A percentile compares a stretch with the other conserved stretches of the same genome.
These are phyloP conservation scores for Neoniphon sammara DNA, from an alignment of 2,797 vertebrate genomes.

Conservation along the genomic window DNA sequence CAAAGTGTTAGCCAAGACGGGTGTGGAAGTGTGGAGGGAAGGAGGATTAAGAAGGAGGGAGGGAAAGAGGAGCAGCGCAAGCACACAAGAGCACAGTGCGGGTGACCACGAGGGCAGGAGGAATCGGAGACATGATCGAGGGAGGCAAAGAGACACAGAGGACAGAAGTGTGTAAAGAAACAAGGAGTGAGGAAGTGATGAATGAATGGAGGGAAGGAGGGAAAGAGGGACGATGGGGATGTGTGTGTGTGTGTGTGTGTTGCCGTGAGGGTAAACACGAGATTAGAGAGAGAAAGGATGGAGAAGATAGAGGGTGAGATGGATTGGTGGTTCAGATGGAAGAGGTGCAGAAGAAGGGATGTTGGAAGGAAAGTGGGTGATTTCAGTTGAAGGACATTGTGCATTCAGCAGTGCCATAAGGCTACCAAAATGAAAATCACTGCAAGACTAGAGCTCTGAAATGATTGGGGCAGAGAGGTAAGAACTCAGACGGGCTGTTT, in stretches of 20 bases:
- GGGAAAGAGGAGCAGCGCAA: slow-evolving; percentile 7
- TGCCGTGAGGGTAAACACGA: slow-evolving; percentile 64
- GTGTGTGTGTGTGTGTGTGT: slow-evolving; percentile 46
- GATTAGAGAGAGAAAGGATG: slow-evolving; percentile 15
- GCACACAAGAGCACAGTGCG: slow-evolving; percentile 8
- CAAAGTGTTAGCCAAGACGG: not conserved
- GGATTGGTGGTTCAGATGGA: slow-evolving; percentile 38
- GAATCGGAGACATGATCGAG: slow-evolving; percentile 12
- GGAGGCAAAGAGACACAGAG: not conserved
- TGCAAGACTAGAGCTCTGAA: slow-evolving; percentile 59
- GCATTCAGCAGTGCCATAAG: slow-evolving; percentile 56
- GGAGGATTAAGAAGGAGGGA: slow-evolving; percentile 25
- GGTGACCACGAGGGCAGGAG: slow-evolving; percentile 8
- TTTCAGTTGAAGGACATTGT: slow-evolving; percentile 57
- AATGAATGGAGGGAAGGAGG: slow-evolving; percentile 9
- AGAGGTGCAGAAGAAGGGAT: slow-evolving; percentile 41
- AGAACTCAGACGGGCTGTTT: slow-evolving; percentile 68
- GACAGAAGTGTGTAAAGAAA: slow-evolving; percentile 10
- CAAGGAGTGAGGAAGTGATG: slow-evolving; percentile 3
- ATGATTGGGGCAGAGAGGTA: slow-evolving; percentile 73
- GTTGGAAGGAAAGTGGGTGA: slow-evolving; percentile 41
- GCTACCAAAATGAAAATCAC: slow-evolving; percentile 69
- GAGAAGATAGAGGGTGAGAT: slow-evolving; percentile 43
- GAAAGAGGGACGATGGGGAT: slow-evolving; percentile 15
- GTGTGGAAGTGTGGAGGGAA: slow-evolving; percentile 39